phyloP scores from a whole-genome alignment of 2,113 vertebrate species.

The Hoplias malabaricus region DNA sequence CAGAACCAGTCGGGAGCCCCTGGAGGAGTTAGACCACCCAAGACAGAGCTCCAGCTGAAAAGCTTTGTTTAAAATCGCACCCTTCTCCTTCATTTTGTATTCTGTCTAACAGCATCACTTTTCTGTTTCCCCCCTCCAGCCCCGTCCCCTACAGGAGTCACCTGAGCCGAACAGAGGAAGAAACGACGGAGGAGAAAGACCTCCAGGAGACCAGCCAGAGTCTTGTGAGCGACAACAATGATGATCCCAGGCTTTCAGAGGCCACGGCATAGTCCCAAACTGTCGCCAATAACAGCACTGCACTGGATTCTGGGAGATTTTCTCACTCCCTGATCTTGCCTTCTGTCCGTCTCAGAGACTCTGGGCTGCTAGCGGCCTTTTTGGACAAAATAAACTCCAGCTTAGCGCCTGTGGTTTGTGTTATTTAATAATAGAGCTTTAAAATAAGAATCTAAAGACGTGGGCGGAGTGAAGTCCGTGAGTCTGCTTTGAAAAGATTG shows the following conservation, averaged over 20 bases:
- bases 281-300: slow-evolving; percentile 34
- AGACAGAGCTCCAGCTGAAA: too few species aligned
- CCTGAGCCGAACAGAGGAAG: slow-evolving; percentile 75
- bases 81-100: not conserved
- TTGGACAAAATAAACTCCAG: not conserved
- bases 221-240: slow-evolving; percentile 75
- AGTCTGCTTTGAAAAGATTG: not conserved
- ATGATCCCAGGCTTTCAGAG: slow-evolving; percentile 74
- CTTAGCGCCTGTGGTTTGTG: not conserved
- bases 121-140: slow-evolving; percentile 66
- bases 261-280: slow-evolving; percentile 61
- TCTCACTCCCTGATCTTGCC: not conserved
- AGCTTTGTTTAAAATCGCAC: too few species aligned
- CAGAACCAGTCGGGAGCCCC: too few species aligned
- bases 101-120: not conserved
- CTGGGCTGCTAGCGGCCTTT: not conserved
- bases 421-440: slow-evolving; percentile 12
- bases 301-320: not conserved
- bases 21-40: too few species aligned
- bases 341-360: not conserved
- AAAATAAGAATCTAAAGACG: not conserved
- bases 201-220: slow-evolving; percentile 66
- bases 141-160: slow-evolving; percentile 77
- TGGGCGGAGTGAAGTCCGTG: not conserved
- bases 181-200: slow-evolving; percentile 68